Evolutionary conservation across 2,797 vertebrate species (phyloP).

Genomic region (Crypturellus tataupa): DNA sequence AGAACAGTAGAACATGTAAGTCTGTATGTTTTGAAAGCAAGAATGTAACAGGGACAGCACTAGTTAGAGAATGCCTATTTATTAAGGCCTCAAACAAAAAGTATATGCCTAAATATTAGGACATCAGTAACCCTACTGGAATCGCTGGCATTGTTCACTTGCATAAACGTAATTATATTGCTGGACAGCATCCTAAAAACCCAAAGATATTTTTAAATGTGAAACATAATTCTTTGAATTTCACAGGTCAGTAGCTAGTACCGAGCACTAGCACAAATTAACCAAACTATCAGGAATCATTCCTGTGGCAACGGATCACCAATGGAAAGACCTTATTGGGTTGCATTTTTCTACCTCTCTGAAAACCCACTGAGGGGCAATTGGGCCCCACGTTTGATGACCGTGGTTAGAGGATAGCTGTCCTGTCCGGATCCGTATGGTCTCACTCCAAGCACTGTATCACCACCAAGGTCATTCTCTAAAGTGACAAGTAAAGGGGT

Average conservation of each 20-base stretch:
- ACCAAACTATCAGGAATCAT: background rate
- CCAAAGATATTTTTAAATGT: background rate
- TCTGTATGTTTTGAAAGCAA: background rate
- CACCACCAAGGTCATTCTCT: background rate
- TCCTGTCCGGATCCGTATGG: background rate
- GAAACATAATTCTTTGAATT: background rate
- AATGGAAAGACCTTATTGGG: rapidly evolving
- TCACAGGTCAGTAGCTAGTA: background rate
- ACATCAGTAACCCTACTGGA: background rate
- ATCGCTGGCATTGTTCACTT: background rate
- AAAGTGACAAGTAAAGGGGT: rapidly evolving
- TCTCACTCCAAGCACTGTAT: rapidly evolving
- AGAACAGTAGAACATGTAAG: background rate
- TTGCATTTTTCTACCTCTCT: background rate
- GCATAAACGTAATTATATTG: background rate
- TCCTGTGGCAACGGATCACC: background rate
- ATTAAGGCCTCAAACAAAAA: background rate
- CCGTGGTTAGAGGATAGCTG: rapidly evolving
- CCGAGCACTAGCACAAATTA: background rate
- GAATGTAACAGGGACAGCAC: background rate
- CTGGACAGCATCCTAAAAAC: background rate
- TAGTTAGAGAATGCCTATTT: background rate
- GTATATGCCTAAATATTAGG: background rate
- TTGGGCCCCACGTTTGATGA: rapidly evolving
- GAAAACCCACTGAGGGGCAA: rapidly evolving